These are phyloP conservation scores for Brienomyrus brachyistius DNA, from an alignment of 2,113 vertebrate genomes.

Conservation along the genomic window DNA sequence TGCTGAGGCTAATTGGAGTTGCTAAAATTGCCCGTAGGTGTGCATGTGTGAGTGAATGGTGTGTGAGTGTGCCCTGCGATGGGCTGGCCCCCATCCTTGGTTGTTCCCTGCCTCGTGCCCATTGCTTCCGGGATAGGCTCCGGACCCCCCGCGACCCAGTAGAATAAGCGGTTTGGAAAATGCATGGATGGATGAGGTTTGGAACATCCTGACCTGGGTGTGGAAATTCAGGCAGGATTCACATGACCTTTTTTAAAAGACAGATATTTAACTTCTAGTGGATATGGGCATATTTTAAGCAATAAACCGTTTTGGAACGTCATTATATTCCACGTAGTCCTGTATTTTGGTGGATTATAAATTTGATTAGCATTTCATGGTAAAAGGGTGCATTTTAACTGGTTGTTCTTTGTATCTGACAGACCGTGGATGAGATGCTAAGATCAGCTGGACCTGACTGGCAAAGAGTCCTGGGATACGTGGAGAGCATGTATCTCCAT, in stretches of 20 bases:
- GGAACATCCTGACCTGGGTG: background rate
- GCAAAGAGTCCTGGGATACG: slow-evolving; percentile 61
- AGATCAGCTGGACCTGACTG: slow-evolving; percentile 58
- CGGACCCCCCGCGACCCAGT: too few relatives aligned
- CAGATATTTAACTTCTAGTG: background rate
- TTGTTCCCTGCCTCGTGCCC: too few relatives aligned
- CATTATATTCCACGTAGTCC: background rate
- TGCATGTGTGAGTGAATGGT: too few relatives aligned
- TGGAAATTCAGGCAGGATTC: background rate
- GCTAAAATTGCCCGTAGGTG: too few relatives aligned
- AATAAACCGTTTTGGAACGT: background rate
- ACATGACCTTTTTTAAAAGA: background rate
- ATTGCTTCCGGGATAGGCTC: too few relatives aligned
- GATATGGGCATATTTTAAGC: background rate
- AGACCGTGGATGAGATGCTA: slow-evolving; percentile 60
- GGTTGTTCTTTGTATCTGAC: slow-evolving; percentile 14
- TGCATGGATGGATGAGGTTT: background rate
- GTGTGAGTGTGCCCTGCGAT: too few relatives aligned
- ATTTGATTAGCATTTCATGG: background rate
- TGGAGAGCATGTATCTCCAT: slow-evolving; percentile 62
- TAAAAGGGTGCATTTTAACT: background rate
- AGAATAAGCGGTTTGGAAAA: too few relatives aligned
- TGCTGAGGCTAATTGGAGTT: too few relatives aligned
- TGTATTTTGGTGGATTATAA: background rate
- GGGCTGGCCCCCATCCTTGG: too few relatives aligned